These are phyloP conservation scores for Dendronephthya gigantea DNA, from an alignment of 64 coral and sea anemone species.

Conservation along the genomic window DNA sequence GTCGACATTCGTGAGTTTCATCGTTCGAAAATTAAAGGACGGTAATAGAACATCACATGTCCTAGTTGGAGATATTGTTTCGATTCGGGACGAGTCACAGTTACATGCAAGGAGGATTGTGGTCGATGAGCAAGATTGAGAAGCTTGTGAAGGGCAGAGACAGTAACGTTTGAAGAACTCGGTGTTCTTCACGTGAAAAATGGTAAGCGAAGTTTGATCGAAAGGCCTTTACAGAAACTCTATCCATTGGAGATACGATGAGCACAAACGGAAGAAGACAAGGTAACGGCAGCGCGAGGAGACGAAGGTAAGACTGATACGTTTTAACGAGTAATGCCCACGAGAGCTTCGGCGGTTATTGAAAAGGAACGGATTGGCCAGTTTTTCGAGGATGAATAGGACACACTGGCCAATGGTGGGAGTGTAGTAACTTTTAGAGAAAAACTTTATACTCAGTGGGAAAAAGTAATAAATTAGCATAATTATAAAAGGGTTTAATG, in stretches of 20 bases:
- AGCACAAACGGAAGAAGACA: neutral
- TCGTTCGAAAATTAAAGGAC: conserved; percentile 18
- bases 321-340: neutral
- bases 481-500: no score
- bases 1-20: conserved; percentile 34
- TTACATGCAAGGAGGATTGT: conserved; percentile 43
- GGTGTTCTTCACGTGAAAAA: conserved; percentile 13
- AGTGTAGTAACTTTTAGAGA: no score
- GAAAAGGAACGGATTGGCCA: neutral
- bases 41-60: neutral
- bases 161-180: conserved; percentile 18
- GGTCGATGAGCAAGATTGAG: conserved; percentile 32
- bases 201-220: conserved; percentile 5
- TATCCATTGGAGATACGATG: conserved; percentile 26
- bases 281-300: neutral
- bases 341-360: neutral
- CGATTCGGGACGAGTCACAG: conserved; percentile 28
- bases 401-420: no score
- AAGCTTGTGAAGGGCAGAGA: conserved; percentile 16
- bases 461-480: no score
- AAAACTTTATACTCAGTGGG: no score
- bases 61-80: conserved; percentile 31
- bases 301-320: neutral
- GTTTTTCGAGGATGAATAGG: neutral
- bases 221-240: conserved; percentile 30